Evolutionary conservation across 2,113 vertebrate species (phyloP).

Genomic region (Rhipidura dahli): DNA sequence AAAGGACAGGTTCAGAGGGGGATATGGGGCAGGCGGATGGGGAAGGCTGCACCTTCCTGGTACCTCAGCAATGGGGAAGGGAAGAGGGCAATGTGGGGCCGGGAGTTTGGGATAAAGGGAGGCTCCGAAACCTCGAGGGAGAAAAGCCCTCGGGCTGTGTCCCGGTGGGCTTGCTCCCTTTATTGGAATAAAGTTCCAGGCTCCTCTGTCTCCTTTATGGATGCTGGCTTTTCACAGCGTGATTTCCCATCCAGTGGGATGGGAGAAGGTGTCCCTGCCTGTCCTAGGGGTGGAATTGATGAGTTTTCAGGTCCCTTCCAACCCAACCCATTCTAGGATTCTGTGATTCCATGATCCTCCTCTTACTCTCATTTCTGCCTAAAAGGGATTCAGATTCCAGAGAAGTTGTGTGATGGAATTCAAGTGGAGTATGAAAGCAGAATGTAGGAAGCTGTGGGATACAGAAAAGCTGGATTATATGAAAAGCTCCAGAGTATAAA

Average conservation of each 20-base stretch:
- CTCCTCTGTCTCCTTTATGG: background rate
- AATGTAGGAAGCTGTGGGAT: background rate
- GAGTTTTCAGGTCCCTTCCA: background rate
- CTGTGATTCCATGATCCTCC: background rate
- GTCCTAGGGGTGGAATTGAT: background rate
- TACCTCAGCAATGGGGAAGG: rapidly evolving
- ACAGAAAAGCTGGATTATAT: background rate
- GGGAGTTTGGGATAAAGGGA: background rate
- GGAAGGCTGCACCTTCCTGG: background rate
- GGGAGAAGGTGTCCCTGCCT: background rate
- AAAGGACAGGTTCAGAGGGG: rapidly evolving
- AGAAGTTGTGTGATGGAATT: background rate
- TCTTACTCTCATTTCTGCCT: background rate
- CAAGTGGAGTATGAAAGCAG: background rate
- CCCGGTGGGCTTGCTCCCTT: rapidly evolving
- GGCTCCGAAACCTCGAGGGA: background rate
- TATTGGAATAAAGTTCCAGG: rapidly evolving
- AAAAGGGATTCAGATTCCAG: background rate
- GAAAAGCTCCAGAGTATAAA: background rate
- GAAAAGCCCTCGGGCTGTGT: rapidly evolving
- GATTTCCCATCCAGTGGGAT: rapidly evolving
- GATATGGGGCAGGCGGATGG: rapidly evolving
- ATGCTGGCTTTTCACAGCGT: rapidly evolving
- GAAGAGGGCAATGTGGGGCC: rapidly evolving
- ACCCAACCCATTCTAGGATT: background rate